Conservation (phyloP, 2,113 vertebrate genomes). For the Emydura subglobosa region DNA sequence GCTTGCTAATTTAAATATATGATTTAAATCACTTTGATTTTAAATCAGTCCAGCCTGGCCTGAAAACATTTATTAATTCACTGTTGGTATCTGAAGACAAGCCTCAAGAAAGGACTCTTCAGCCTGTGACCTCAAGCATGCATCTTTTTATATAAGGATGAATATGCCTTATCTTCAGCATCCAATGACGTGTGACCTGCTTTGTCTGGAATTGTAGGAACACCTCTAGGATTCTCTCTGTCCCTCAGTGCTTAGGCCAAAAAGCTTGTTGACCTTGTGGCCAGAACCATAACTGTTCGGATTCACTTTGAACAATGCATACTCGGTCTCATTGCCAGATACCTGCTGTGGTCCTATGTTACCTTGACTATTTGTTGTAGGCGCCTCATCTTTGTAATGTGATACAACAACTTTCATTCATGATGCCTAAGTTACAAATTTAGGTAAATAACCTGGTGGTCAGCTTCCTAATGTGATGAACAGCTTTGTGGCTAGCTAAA, state of each 20-base stretch:
- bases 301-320: background rate
- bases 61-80: background rate
- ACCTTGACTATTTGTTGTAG: background rate
- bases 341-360: background rate
- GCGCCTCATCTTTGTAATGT: background rate
- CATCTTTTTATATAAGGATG: background rate
- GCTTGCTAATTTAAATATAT: background rate
- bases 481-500: rapidly evolving
- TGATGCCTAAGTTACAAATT: rapidly evolving
- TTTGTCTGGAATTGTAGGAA: background rate
- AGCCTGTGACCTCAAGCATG: background rate
- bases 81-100: background rate
- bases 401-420: rapidly evolving
- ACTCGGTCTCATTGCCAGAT: background rate
- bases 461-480: rapidly evolving
- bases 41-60: background rate
- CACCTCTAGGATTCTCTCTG: background rate
- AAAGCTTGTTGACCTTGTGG: rapidly evolving
- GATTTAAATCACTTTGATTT: too few species aligned
- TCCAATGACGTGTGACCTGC: background rate
- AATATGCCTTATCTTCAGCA: background rate
- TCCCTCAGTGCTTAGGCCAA: background rate
- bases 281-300: background rate
- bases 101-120: background rate
- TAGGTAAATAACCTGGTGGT: rapidly evolving